Conservation (phyloP, 2,113 vertebrate genomes). For the Microtus ochrogaster region DNA sequence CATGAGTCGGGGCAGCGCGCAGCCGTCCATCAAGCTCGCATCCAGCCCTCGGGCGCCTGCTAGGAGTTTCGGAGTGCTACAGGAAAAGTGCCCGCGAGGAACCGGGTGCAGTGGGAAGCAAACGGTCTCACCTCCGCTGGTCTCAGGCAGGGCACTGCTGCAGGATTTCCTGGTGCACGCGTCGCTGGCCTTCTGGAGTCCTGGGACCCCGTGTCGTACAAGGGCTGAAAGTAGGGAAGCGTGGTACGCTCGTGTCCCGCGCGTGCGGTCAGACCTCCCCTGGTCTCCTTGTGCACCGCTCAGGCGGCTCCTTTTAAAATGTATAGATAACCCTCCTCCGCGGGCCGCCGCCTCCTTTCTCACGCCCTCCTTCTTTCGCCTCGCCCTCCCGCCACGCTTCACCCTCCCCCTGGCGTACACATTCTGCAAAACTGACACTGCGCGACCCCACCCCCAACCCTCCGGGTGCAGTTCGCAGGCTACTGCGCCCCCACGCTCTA, state of each 20-base stretch:
- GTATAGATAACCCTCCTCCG: constrained; percentile 75
- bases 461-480: background rate
- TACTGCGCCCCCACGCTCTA: background rate
- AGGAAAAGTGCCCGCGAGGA: background rate
- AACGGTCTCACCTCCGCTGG: background rate
- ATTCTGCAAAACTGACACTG: background rate
- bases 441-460: constrained; percentile 9
- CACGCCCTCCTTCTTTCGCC: constrained; percentile 72
- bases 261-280: constrained; percentile 58
- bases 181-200: background rate
- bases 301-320: constrained; percentile 66
- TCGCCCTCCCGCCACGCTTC: constrained; percentile 69
- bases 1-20: constrained; percentile 14
- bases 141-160: background rate
- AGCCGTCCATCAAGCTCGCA: constrained; percentile 63
- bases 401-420: constrained; percentile 62
- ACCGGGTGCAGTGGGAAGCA: background rate
- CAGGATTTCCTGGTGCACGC: background rate
- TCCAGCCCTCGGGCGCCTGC: background rate
- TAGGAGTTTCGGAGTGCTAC: background rate
- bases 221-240: constrained; percentile 79
- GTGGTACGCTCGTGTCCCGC: constrained; percentile 83
- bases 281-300: background rate
- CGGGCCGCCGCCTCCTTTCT: constrained; percentile 70
- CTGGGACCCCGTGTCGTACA: background rate